A percentile compares a stretch with the other conserved stretches of the same genome.
These are phyloP conservation scores for Lasioglossum morio DNA, from an alignment of 2,888 invertebrate genomes.

Conservation along the genomic window DNA sequence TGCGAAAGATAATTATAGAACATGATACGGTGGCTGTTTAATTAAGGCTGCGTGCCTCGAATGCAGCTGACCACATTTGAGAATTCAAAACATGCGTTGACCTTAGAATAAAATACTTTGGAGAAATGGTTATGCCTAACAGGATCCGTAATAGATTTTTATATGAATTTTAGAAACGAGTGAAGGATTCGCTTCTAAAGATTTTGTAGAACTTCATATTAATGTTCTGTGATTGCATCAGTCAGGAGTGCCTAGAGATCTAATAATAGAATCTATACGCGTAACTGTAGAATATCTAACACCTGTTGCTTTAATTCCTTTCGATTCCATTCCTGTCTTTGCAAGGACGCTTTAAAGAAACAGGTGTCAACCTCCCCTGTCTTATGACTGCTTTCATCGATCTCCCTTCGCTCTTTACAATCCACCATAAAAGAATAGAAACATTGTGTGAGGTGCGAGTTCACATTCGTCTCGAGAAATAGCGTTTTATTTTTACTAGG, in stretches of 20 bases:
- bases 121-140: neutral
- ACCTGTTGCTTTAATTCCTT: slow-evolving; percentile 13
- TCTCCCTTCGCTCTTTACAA: neutral
- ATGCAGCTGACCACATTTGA: neutral
- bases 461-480: neutral
- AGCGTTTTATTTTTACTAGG: neutral
- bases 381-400: neutral
- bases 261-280: slow-evolving; percentile 13
- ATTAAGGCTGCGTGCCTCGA: neutral
- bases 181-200: neutral
- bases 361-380: neutral
- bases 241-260: neutral
- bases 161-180: neutral
- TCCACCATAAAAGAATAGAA: neutral
- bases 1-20: neutral
- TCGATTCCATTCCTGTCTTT: slow-evolving; percentile 1
- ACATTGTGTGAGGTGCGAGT: neutral
- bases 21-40: neutral
- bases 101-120: neutral
- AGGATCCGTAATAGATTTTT: neutral
- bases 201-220: neutral
- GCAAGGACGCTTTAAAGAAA: neutral
- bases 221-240: neutral
- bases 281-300: neutral
- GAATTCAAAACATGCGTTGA: neutral